Evolutionary conservation across 2,113 vertebrate species (phyloP).

Genomic region (Ia io): DNA sequence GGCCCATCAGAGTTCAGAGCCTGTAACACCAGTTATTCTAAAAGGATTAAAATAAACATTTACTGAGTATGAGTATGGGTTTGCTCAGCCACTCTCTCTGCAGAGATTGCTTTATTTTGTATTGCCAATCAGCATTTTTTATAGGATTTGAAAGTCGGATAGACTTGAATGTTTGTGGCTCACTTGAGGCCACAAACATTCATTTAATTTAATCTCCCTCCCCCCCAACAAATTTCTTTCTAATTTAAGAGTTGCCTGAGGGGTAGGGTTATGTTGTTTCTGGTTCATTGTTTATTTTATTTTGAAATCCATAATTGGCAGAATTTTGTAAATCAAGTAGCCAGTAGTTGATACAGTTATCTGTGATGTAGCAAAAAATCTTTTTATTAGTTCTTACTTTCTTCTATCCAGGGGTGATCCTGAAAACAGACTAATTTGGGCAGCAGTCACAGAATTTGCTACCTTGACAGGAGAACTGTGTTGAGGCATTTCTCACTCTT

Average conservation of each 20-base stretch:
- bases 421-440: neutral
- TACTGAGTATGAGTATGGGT: neutral
- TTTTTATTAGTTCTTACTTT: neutral
- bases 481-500: neutral
- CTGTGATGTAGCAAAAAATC: neutral
- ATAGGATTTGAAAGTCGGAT: neutral
- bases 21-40: neutral
- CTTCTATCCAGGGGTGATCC: neutral
- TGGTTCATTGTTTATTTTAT: constrained; percentile 27
- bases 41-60: constrained; percentile 33
- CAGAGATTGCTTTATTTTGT: neutral
- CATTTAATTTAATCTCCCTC: neutral
- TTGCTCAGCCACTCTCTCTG: neutral
- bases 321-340: neutral
- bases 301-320: neutral
- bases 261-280: neutral
- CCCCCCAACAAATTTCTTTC: neutral
- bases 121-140: neutral
- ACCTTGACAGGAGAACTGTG: neutral
- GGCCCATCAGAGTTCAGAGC: neutral
- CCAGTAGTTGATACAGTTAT: neutral
- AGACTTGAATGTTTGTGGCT: neutral
- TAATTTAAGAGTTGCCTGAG: neutral
- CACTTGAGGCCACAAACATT: too few relatives aligned
- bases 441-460: neutral